A percentile compares a stretch with the other conserved stretches of the same genome.
phyloP scores from a whole-genome alignment of 2,888 invertebrate genomes.

The Phania funesta region DNA sequence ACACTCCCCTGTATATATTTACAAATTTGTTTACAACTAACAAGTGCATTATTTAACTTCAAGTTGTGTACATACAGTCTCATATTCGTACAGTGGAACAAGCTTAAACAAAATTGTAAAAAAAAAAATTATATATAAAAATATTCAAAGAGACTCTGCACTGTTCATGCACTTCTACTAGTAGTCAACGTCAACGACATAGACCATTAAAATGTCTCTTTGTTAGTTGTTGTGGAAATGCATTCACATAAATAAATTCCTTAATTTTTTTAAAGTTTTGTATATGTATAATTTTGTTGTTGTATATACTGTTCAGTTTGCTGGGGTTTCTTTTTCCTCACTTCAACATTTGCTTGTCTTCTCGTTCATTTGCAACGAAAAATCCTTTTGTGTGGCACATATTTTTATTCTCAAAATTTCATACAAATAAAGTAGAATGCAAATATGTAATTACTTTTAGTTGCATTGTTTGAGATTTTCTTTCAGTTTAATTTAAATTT shows the following conservation, averaged over 20 bases:
- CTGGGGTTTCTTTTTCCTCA: neutral
- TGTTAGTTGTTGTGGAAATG: too few species aligned
- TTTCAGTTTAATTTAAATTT: constrained; percentile 14
- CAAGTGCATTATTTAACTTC: too few species aligned
- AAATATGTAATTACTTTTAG: neutral
- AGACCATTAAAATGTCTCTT: neutral
- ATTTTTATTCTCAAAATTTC: constrained; percentile 2
- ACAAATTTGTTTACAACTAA: too few species aligned
- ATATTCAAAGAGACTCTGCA: too few species aligned
- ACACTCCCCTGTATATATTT: too few species aligned
- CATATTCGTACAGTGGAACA: too few species aligned
- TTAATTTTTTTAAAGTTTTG: neutral
- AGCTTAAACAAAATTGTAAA: too few species aligned
- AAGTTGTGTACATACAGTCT: too few species aligned
- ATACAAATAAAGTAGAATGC: neutral
- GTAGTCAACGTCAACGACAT: constrained; percentile 13
- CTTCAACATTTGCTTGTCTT: neutral
- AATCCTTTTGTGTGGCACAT: constrained; percentile 1
- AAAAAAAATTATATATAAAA: too few species aligned
- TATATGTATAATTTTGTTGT: neutral
- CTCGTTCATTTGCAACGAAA: neutral
- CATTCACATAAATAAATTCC: neutral
- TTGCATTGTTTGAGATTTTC: constrained; percentile 9
- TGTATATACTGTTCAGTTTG: constrained; percentile 5
- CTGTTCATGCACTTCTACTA: too few species aligned